Conservation (phyloP, 64 coral and sea anemone genomes). For the Montipora foliosa region DNA sequence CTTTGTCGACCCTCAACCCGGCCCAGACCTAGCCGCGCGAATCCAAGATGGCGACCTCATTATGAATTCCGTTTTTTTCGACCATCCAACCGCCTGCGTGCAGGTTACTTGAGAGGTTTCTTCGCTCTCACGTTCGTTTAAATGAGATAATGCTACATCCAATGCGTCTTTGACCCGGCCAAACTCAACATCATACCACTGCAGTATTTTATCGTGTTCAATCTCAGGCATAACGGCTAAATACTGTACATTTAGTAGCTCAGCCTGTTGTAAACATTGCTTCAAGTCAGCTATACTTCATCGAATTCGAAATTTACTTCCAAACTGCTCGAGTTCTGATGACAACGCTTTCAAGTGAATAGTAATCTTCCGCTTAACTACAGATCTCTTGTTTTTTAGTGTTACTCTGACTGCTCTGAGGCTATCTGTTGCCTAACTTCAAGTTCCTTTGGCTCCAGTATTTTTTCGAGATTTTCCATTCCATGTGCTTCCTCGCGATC, state of each 20-base stretch:
- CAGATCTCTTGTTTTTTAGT: neutral
- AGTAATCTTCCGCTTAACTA: no score
- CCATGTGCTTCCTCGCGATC: neutral
- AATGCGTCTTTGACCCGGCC: constrained; percentile 9
- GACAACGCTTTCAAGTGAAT: neutral
- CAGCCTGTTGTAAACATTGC: neutral
- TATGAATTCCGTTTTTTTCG: no score
- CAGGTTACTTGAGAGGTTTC: neutral
- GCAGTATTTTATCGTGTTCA: constrained; percentile 12
- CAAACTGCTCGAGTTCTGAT: neutral
- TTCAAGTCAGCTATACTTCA: neutral
- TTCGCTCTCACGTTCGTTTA: neutral
- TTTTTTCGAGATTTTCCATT: no score
- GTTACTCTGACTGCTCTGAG: no score
- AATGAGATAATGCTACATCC: constrained; percentile 16
- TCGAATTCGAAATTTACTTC: neutral
- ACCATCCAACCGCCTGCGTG: no score
- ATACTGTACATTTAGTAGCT: constrained; percentile 6
- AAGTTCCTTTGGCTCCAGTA: no score
- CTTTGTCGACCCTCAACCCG: no score
- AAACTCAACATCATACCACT: constrained; percentile 41
- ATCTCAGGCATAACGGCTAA: neutral
- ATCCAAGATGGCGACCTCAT: no score
- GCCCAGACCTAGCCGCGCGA: no score
- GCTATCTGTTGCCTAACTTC: no score